Evolutionary conservation across 1,140 invertebrate genomes (phyloP).

Genomic region (Centruroides sculpturatus): DNA sequence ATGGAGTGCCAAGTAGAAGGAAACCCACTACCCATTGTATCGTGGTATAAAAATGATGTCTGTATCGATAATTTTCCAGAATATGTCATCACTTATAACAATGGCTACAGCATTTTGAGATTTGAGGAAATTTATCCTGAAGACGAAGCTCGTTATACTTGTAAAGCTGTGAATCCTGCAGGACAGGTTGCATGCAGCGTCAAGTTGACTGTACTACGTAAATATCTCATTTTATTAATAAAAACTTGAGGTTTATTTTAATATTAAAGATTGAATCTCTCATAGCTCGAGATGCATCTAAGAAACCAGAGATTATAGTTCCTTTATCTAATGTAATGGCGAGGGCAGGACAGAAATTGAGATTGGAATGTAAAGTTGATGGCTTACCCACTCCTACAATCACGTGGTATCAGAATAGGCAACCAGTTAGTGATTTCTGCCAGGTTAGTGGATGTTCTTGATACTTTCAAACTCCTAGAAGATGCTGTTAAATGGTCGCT

Average conservation of each 20-base stretch:
- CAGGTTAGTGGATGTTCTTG: no score
- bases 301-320: conserved; percentile 38
- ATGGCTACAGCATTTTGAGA: conserved; percentile 33
- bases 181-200: conserved; percentile 36
- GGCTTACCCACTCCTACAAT: conserved; percentile 32
- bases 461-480: no score
- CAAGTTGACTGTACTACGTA: conserved; percentile 27
- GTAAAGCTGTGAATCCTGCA: conserved; percentile 34
- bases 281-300: conserved; percentile 33
- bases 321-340: conserved; percentile 45
- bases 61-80: conserved; percentile 61
- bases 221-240: background rate
- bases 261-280: background rate
- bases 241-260: no score
- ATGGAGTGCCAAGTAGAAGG: conserved; percentile 63
- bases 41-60: conserved; percentile 84
- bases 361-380: conserved; percentile 51
- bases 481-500: no score
- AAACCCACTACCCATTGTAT: conserved; percentile 64
- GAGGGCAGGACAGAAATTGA: conserved; percentile 45
- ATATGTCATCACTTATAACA: conserved; percentile 50
- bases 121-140: conserved; percentile 41
- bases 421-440: conserved; percentile 53
- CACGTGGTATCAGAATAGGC: conserved; percentile 66
- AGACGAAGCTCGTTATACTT: conserved; percentile 46